Evolutionary conservation across 2,113 vertebrate species (phyloP), one percentile per base, ranked within the genome.

Genomic region (Spea bombifrons): DNA sequence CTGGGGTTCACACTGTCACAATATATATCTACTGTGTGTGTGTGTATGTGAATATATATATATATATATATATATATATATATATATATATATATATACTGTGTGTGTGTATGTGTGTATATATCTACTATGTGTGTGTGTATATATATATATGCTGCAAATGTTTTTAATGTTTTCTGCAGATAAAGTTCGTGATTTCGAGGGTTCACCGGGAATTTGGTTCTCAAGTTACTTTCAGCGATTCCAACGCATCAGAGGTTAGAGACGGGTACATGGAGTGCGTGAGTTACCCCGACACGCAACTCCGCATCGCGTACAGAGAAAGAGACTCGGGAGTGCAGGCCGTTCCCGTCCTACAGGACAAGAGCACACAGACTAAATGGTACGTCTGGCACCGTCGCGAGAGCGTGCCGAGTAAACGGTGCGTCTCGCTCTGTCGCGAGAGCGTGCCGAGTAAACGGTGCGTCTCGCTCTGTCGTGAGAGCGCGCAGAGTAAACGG

Each of bases 101-200:
- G 30, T 30, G 30, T 30, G 30, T 30, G 30, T 30, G 30, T 30
- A 2, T 30, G 30, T 30, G 30, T 30, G 30, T 30, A 2, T 30
- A 30, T 30, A 30, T 30, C 1, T 30, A 30, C 30, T 30, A 30
- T 30, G n/a, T n/a, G n/a, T 30, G 30, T 30, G 30, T 30, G 30
- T 30, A 30, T 30, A 30, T 47, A 53, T 6, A 47, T 59, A 30
- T 30, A 30, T 30, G 30, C 30, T 30, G 30, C 30, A 30, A 30
- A 30, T 30, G 2, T 48, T 55, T 17, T 5, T 80, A 47, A 8
- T 16, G 8, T 57, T 57, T 85, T 70, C 81, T 90, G 12, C 92
- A 96, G 97, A 85, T 96, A 73, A 88, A 71, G 4, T 94, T 85
- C 70, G 92, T 86, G 88, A 87, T 96, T 83, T 93, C 93, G 66